Evolutionary conservation across 1,140 invertebrate genomes (phyloP), one percentile per base, ranked within the genome.

Genomic region (Xylocopa sonorina): DNA sequence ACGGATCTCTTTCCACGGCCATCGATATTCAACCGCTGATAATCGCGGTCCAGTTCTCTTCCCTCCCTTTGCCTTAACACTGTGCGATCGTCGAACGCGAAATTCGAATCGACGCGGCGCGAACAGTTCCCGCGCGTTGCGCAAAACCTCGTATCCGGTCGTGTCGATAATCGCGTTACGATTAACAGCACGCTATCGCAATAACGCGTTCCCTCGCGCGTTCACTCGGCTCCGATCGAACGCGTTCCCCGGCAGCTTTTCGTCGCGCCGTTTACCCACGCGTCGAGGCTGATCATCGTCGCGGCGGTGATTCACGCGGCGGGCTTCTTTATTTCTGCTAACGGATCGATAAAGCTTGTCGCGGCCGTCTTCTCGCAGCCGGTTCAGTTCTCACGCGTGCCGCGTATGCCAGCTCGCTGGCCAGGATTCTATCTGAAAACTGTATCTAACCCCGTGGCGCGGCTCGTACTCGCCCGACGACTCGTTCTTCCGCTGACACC

Each of bases 361-460:
- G 84, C 83, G n/a, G n/a, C 4, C 29, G 68, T 85, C 84, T 78
- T 78, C 82, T 81, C 50, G 48, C 57, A 32, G 67, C 67, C 76
- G 80, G 64, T 76, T 83, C 51, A 82, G 76, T 85, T 86, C 84
- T 85, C 84, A 86, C 84, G 84, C 80, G 82, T 53, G 21, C n/a
- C 29, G 9, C 57, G 12, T 50, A 48, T 6, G n/a, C 68, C 51
- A n/a, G 12, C 58, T 51, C 32, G 24, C 72, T 43, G 50, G 24
- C 12, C 43, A 29, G 29, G 63, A 43, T 81, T 81, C 62, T 63
- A 85, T 85, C 72, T 84, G 57, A 77, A 84, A 85, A 76, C n/a
- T 58, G 57, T 77, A 85, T 81, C 82, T 73, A 63, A 38, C 57
- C 5, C 14, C 27, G n/a, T n/a, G 77, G 58, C 63, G 41, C 51